A percentile compares a stretch with the other conserved stretches of the same genome.
Conservation (phyloP, 2,888 invertebrate genomes). For the Parapristionchus giblindavisi region DNA sequence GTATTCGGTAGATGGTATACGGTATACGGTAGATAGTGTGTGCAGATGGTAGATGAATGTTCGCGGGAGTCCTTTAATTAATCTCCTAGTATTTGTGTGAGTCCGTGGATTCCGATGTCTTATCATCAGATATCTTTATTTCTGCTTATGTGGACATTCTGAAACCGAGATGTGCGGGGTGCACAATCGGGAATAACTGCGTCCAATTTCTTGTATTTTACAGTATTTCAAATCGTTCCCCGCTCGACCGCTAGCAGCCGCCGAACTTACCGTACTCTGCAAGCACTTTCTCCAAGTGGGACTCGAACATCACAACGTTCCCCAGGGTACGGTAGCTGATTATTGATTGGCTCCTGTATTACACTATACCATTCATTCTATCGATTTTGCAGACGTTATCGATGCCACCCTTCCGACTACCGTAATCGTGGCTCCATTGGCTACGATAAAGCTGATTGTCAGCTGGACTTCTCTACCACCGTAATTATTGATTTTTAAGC, state of each 20-base stretch:
- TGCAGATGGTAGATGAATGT: too few relatives aligned
- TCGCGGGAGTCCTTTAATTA: too few relatives aligned
- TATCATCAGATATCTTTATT: too few relatives aligned
- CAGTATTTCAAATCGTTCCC: conserved; percentile 54
- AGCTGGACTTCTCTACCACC: conserved; percentile 41
- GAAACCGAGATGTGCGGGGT: too few relatives aligned
- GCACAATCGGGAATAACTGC: too few relatives aligned
- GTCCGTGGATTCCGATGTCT: too few relatives aligned
- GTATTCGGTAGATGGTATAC: too few relatives aligned
- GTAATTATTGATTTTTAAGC: conserved; percentile 17
- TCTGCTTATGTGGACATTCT: too few relatives aligned
- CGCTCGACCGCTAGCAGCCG: conserved; percentile 38
- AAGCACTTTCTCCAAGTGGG: conserved; percentile 19
- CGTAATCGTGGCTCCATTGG: conserved; percentile 5
- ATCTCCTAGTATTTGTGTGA: too few relatives aligned
- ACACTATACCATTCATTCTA: neutral
- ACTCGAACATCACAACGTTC: neutral
- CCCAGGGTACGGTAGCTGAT: conserved; percentile 9
- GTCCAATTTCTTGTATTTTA: conserved; percentile 32
- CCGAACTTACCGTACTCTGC: conserved; percentile 10
- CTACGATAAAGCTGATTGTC: conserved; percentile 37
- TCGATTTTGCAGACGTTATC: neutral
- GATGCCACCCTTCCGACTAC: conserved; percentile 24
- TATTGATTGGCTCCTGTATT: too few relatives aligned
- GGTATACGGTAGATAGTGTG: too few relatives aligned